A percentile compares a stretch with the other conserved stretches of the same genome.
Evolutionary conservation across 1,140 invertebrate genomes (phyloP).

Genomic region (Pentalonia nigronervosa): DNA sequence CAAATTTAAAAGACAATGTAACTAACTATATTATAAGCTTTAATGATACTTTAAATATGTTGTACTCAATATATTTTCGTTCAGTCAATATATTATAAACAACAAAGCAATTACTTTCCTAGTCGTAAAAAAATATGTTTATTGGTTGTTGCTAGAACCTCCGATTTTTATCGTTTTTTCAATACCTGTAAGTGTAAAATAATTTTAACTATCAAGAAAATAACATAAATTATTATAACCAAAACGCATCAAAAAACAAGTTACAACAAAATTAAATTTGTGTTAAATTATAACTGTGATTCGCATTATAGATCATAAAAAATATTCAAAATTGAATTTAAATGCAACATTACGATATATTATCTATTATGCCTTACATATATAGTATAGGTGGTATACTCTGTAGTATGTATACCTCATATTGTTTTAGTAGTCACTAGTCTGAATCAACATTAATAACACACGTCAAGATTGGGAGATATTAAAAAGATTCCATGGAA

Average conservation of each 20-base stretch:
- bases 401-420: not conserved
- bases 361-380: not conserved
- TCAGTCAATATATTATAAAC: not conserved
- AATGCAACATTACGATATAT: not conserved
- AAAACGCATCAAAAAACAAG: not conserved
- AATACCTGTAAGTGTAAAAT: conserved; percentile 26
- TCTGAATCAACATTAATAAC: conserved; percentile 51
- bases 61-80: conserved; percentile 3
- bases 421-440: conserved; percentile 36
- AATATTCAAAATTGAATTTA: conserved; percentile 12
- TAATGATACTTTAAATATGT: not conserved
- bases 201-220: conserved; percentile 27
- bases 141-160: not conserved
- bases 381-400: not conserved
- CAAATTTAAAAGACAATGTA: not conserved
- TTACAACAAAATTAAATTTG: not conserved
- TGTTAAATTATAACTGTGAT: not conserved
- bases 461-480: conserved; percentile 43
- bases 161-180: not conserved
- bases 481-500: conserved; percentile 31
- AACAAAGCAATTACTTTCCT: conserved; percentile 11
- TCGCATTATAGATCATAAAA: not conserved
- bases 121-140: conserved; percentile 17
- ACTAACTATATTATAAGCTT: no score
- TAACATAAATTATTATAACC: not conserved